Base-by-base conservation (phyloP, 1,140 invertebrate genomes). In the Anoplolepis gracilipes region DNA sequence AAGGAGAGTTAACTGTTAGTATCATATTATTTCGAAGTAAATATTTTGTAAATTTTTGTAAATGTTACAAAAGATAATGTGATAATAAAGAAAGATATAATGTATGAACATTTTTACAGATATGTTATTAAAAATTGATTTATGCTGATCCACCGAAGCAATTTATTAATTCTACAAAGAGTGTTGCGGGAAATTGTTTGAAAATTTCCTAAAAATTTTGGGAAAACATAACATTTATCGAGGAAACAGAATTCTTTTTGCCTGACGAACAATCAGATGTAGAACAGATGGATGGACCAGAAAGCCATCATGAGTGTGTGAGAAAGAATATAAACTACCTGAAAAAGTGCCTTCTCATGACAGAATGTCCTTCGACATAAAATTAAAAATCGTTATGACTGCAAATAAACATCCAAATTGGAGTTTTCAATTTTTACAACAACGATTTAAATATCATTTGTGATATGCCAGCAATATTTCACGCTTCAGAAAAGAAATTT, bases 361-460 rank as follows among this genome's bases (percentile, higher is more conserved):
- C 1, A 55, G 46, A 72, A 28, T 72, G 10, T 11, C 65, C 7
- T 72, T 72, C 10, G 19, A 72, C 0, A 22, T 13, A 5, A 55
- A 72, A 72, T 72, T 72, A 53, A 72, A 72, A 72, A 72, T 72
- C 33, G 67, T 69, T 5, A 72, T 55, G 69, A 72, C 49, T 36
- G 28, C 49, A 30, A 72, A 55, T 22, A 5, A 73, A 57, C 30
- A 73, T 57, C 49, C 70, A 6, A 13, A 73, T 0, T 73, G 53
- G 49, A 73, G 49, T 36, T 73, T 55, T 22, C 55, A 73, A 73
- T 22, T 6, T 36, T 73, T 73, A 25, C 30, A 73, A 36, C 0
- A 36, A 13, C 8, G 30, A 33, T 57, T 57, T 57, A 73, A 73
- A 36, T 19, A 13, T 2, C 5, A 73, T 36, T 73, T 73, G n/a